Conservation (phyloP, 1,140 invertebrate genomes). For the Drosophila guanche region DNA sequence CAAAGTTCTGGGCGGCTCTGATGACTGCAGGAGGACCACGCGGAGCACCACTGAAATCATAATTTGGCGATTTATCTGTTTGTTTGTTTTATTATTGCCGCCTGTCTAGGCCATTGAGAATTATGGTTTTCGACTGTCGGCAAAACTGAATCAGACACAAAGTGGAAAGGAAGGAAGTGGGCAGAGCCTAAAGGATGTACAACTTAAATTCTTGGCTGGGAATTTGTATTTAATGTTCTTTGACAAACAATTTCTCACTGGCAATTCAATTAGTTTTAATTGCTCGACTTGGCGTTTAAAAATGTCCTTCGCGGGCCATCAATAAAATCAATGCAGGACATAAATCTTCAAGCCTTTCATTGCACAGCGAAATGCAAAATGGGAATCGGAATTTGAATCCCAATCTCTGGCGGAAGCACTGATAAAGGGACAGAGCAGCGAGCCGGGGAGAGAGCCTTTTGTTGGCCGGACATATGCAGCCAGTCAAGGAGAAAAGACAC, state of each 20-base stretch:
- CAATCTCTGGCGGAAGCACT: conserved; percentile 35
- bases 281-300: conserved; percentile 72
- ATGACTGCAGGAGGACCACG: conserved; percentile 18
- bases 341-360: conserved; percentile 74
- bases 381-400: conserved; percentile 29
- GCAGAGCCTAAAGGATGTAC: conserved; percentile 16
- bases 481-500: conserved; percentile 74
- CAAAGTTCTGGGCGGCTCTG: conserved; percentile 65
- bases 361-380: conserved; percentile 64
- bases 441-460: conserved; percentile 53
- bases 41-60: conserved; percentile 56
- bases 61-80: conserved; percentile 81
- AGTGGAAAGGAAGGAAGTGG: conserved; percentile 13
- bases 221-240: conserved; percentile 38
- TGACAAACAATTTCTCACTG: conserved; percentile 36
- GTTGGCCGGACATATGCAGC: conserved; percentile 78
- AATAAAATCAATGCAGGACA: conserved; percentile 78
- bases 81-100: conserved; percentile 74
- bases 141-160: conserved; percentile 64
- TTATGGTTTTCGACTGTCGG: conserved; percentile 66
- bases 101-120: conserved; percentile 69
- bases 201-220: conserved; percentile 22
- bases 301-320: conserved; percentile 50
- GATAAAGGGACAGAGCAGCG: conserved; percentile 53
- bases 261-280: conserved; percentile 79